Evolutionary conservation across 2,888 invertebrate genomes (phyloP).

Genomic region (Polyommatus iphigenia): DNA sequence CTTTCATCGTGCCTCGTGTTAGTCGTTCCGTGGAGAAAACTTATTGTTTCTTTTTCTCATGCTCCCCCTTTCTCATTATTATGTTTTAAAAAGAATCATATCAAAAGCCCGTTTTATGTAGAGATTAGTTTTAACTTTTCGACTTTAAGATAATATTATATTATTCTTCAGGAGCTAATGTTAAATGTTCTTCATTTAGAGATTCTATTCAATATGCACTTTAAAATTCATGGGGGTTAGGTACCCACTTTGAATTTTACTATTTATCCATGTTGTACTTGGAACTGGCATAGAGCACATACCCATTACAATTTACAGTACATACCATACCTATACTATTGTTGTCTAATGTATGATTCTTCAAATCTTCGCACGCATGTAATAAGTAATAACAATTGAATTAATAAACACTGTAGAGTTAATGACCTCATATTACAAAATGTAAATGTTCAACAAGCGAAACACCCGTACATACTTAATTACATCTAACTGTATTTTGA

Average conservation of each 20-base stretch:
- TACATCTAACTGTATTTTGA: constrained; percentile 23
- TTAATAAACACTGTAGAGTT: constrained; percentile 17
- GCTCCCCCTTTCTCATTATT: not conserved
- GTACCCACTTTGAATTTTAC: too few species aligned
- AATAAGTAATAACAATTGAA: constrained; percentile 10
- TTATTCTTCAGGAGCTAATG: not conserved
- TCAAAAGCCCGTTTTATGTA: not conserved
- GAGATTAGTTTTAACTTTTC: not conserved
- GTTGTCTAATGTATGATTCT: not conserved
- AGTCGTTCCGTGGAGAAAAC: constrained; percentile 12
- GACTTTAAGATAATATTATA: not conserved
- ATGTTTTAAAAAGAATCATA: constrained; percentile 19
- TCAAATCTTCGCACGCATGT: not conserved
- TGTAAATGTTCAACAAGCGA: constrained; percentile 26
- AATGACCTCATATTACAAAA: constrained; percentile 20
- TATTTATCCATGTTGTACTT: too few species aligned
- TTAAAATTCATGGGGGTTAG: too few species aligned
- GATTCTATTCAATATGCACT: too few species aligned
- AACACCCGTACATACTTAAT: constrained; percentile 18
- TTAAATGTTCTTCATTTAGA: too few species aligned
- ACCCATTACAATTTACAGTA: not conserved
- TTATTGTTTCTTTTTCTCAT: constrained; percentile 22
- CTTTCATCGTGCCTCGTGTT: constrained; percentile 9
- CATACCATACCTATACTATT: not conserved
- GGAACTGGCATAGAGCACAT: not conserved